phyloP scores from a whole-genome alignment of 2,797 vertebrate genomes.

The Loris lydekkerianus region DNA sequence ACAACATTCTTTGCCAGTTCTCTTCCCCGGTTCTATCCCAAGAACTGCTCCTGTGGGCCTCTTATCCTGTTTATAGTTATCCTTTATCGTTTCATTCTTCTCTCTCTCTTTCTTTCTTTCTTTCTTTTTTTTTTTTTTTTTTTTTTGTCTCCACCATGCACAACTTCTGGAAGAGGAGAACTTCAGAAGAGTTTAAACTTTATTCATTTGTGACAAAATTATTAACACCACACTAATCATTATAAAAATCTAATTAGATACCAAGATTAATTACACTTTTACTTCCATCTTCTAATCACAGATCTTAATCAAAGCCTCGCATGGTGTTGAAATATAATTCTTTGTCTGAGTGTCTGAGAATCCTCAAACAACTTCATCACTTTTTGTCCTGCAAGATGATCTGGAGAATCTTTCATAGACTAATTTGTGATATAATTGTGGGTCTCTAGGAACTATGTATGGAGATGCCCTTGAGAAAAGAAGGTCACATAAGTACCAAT shows the following conservation, averaged over 20 bases:
- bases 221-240: slow-evolving; percentile 19
- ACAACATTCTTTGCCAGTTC: not conserved
- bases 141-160: not conserved
- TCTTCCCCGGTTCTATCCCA: not conserved
- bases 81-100: not conserved
- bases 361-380: not conserved
- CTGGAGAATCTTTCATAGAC: not conserved
- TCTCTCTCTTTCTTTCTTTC: not conserved
- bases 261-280: slow-evolving; percentile 40
- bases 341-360: not conserved
- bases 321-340: slow-evolving; percentile 38
- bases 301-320: slow-evolving; percentile 39
- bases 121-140: too few species aligned
- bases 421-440: not conserved
- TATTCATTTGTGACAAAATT: slow-evolving; percentile 60
- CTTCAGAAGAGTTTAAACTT: slow-evolving; percentile 29
- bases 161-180: not conserved
- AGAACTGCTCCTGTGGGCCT: not conserved
- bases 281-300: slow-evolving; percentile 53
- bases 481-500: not conserved
- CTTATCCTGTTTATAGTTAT: not conserved
- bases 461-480: not conserved
- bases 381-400: not conserved
- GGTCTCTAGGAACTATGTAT: not conserved
- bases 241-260: slow-evolving; percentile 57